Conservation (phyloP, 2,888 invertebrate species). For the Drosophila limbata region DNA sequence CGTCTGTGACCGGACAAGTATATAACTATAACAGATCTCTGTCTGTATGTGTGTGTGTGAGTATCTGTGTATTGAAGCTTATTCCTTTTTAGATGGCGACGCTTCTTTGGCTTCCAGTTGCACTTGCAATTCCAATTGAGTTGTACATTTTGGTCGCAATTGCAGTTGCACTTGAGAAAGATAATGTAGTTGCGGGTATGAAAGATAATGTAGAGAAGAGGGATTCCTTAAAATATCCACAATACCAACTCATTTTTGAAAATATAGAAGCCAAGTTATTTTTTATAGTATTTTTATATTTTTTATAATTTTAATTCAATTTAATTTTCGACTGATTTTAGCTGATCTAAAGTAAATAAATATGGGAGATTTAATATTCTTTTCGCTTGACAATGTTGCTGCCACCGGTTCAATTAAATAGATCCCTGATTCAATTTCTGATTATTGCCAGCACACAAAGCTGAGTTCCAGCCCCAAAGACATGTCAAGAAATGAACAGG, state of each 20-base stretch:
- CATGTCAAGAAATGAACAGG: not conserved
- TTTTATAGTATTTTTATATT: no score
- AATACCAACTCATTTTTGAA: no score
- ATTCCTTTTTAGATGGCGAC: slow-evolving; percentile 60
- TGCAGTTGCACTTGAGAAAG: slow-evolving; percentile 19
- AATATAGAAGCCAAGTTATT: no score
- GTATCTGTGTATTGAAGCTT: slow-evolving; percentile 6
- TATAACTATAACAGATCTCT: slow-evolving; percentile 20
- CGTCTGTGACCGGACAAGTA: slow-evolving; percentile 24
- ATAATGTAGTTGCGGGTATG: not conserved
- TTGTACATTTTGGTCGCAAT: slow-evolving; percentile 44
- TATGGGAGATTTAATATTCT: no score
- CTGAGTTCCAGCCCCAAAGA: not conserved
- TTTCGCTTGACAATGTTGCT: not conserved
- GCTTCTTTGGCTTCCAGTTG: slow-evolving; percentile 33
- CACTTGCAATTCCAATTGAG: slow-evolving; percentile 53
- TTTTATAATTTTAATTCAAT: no score
- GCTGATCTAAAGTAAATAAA: no score
- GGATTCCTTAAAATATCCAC: not conserved
- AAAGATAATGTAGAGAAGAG: no score
- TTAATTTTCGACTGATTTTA: no score
- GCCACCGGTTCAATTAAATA: not conserved
- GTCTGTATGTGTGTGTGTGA: slow-evolving; percentile 1
- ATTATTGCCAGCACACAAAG: not conserved
- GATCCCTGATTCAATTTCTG: not conserved